phyloP scores from a whole-genome alignment of 2,888 invertebrate species.

The Dasypogon diadema region DNA sequence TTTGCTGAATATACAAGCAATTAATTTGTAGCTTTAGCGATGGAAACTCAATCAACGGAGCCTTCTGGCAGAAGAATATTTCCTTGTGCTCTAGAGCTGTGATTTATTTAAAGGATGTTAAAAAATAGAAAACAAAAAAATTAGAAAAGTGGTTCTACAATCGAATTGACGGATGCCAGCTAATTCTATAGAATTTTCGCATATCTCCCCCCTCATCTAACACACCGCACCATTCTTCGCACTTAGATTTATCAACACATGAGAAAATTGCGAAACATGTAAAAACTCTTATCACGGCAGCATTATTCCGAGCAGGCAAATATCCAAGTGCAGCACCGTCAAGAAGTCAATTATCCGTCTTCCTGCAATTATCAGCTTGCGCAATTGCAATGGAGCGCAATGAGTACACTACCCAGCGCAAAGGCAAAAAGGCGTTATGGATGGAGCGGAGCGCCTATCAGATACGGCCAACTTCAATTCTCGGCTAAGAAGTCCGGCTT shows the following conservation, averaged over 20 bases:
- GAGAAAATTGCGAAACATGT: conserved; percentile 28
- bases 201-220: too few species aligned
- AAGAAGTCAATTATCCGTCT: conserved; percentile 49
- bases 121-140: too few species aligned
- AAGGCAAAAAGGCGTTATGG: neutral
- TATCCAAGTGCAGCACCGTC: conserved; percentile 28
- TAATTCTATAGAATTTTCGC: too few species aligned
- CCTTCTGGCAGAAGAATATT: too few species aligned
- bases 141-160: too few species aligned
- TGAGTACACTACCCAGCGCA: neutral
- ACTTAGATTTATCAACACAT: neutral
- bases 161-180: too few species aligned
- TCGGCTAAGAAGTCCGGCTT: neutral
- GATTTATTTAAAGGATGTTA: too few species aligned
- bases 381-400: conserved; percentile 33
- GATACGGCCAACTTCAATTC: neutral
- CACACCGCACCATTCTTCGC: neutral
- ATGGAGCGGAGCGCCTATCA: neutral
- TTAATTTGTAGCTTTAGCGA: too few species aligned
- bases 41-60: too few species aligned
- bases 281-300: conserved; percentile 30
- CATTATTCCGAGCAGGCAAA: neutral
- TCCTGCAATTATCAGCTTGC: conserved; percentile 48
- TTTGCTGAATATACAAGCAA: too few species aligned
- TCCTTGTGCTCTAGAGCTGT: too few species aligned